These are phyloP conservation scores for Drosophila persimilis DNA, from an alignment of 1,140 invertebrate species.

Conservation along the genomic window DNA sequence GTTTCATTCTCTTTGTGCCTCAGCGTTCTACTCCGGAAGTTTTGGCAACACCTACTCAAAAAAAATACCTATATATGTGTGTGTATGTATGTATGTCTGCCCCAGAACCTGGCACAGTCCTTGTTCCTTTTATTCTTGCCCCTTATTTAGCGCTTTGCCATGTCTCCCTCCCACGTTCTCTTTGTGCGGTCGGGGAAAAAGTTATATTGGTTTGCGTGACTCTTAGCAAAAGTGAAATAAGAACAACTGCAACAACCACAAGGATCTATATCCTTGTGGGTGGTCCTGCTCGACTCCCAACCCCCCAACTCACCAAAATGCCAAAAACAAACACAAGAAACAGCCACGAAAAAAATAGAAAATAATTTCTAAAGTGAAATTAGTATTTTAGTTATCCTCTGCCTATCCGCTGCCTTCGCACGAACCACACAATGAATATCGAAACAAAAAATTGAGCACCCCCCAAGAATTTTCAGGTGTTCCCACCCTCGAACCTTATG, in stretches of 20 bases:
- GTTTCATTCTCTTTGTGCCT: slow-evolving; percentile 42
- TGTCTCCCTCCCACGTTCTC: slow-evolving; percentile 42
- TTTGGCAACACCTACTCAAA: slow-evolving; percentile 80
- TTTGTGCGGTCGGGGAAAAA: slow-evolving; percentile 73
- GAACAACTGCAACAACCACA: slow-evolving; percentile 66
- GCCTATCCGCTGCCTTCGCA: slow-evolving; percentile 70
- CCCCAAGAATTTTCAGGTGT: slow-evolving; percentile 43
- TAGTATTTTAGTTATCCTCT: slow-evolving; percentile 81
- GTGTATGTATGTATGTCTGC: slow-evolving; percentile 18
- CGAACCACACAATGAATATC: slow-evolving; percentile 25
- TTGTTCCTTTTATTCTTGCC: slow-evolving; percentile 7
- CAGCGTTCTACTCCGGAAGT: slow-evolving; percentile 57
- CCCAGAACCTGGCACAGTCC: not conserved
- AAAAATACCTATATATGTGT: slow-evolving; percentile 27
- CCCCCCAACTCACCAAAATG: slow-evolving; percentile 12
- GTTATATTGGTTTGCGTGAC: slow-evolving; percentile 82
- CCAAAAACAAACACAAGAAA: slow-evolving; percentile 75
- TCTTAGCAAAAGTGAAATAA: slow-evolving; percentile 78
- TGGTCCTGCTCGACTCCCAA: slow-evolving; percentile 16
- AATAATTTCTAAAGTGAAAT: slow-evolving; percentile 81
- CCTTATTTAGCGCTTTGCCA: slow-evolving; percentile 55
- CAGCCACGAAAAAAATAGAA: slow-evolving; percentile 47
- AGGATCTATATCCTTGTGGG: slow-evolving; percentile 1
- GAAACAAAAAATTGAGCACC: slow-evolving; percentile 24
- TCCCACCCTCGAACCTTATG: slow-evolving; percentile 1